Evolutionary conservation across 2,888 invertebrate species (phyloP), one percentile per base, ranked within the genome.

Genomic region (Rhingia rostrata): DNA sequence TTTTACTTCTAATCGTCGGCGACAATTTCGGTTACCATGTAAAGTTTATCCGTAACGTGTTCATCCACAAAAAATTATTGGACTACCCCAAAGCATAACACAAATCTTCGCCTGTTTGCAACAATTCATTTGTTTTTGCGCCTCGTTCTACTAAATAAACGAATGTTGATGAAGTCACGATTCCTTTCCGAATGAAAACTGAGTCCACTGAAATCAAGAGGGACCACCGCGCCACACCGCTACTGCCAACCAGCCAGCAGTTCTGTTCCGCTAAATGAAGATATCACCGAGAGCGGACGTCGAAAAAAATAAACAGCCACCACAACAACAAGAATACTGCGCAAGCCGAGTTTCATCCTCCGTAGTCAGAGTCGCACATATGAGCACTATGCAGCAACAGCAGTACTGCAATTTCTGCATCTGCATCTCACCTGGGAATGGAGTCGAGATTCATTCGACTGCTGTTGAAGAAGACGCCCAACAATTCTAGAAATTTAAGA

Each of bases 161-260:
- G 69, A 84, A 79, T 84, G 69, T 70, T 84, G 79, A 79, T 74
- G 79, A 80, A 84, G 84, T 84, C 84, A 84, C 84, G 84, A 84
- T 80, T 84, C 70, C 49, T 80, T 43, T 66, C 64, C 74, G 69
- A 80, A 84, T 84, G 74, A 75, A 84, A 84, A 49, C 66, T 70
- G 74, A 75, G 64, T 43, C 54, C 80, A 72, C 47, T 64, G 49
- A 70, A 70, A 75, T 61, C 74, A 70, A 43, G 58, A 32, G 60
- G n/a, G 67, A 64, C 80, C 80, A 83, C 66, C 72, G 64, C 78
- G 51, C 45, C 47, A 7, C 54, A 32, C 58, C 39, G 14, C 47
- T 9, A 41, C 41, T 32, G 32, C 49, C 41, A 39, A 30, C 58
- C 53, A 51, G 45, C 45, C 70, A 45, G 56, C 74, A 80, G 56